Base-by-base conservation (phyloP, 2,797 vertebrate genomes). In the Delichon dasypus region DNA sequence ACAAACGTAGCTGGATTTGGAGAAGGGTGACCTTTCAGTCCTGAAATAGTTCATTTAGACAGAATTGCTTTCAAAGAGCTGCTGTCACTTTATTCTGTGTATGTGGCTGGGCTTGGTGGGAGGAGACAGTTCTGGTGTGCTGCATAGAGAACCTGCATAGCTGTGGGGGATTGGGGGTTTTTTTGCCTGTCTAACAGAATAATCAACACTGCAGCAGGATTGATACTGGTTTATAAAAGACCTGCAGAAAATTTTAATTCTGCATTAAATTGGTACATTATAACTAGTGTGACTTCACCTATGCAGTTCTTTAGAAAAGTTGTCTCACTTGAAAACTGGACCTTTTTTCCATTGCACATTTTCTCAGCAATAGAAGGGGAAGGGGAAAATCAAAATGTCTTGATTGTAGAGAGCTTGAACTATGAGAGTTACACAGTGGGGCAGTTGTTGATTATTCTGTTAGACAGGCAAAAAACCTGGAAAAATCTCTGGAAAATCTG, bases 121-220 rank as follows among this genome's bases (percentile, higher is more conserved):
- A 62, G 20, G n/a, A 53, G 47, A 29, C 29, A 17, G 19, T 53
- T 29, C 54, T 79, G 32, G 26, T 57, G 36, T 45, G 51, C 57
- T 27, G 30, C 25, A n/a, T 1, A 12, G n/a, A 47, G 53, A 50
- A 10, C 9, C 7, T 5, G 8, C 17, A 8, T 3, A 29, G 36
- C 19, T 51, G 2, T 3, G 30, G 25, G 15, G 2, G 5, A 3
- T 2, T 29, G 29, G 11, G 7, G 7, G 0, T 0, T 19, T 85
- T 85, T 79, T 38, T 30, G 1, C 16, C 36, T 51, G 2, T 62
- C 80, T 47, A 57, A 47, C 10, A 77, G 30, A 45, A n/a, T 54
- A 53, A 58, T 9, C 45, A 48, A 1, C n/a, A 17, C 36, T 71
- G n/a, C 12, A 55, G 57, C 48, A 67, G 48, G 44, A 53, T 23